These are phyloP conservation scores for Phaethornis superciliosus DNA, from an alignment of 2,113 vertebrate species.

Conservation along the genomic window DNA sequence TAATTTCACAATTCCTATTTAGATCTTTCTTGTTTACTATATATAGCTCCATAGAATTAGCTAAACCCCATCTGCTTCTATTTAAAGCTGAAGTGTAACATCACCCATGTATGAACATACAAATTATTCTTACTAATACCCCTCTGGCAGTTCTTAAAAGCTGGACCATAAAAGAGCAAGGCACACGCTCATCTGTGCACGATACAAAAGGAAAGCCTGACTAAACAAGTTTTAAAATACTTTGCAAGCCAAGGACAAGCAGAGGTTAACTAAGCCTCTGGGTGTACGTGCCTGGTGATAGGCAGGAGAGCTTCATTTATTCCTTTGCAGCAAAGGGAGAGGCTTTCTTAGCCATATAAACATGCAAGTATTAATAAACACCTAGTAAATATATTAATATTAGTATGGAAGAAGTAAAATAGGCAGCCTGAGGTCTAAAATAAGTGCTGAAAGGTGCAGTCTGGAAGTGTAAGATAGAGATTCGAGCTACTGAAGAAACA, in stretches of 20 bases:
- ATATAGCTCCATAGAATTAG: constrained; percentile 69
- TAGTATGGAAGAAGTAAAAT: background rate
- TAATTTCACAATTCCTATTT: constrained; percentile 70
- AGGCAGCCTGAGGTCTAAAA: background rate
- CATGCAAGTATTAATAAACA: background rate
- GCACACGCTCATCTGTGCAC: constrained; percentile 35
- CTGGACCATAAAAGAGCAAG: constrained; percentile 65
- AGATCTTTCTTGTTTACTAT: constrained; percentile 69
- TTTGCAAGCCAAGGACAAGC: constrained; percentile 64
- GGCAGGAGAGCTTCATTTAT: background rate
- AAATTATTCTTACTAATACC: constrained; percentile 71
- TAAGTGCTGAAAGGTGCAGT: background rate
- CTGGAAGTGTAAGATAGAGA: background rate
- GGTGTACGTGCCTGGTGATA: background rate
- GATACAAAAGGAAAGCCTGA: constrained; percentile 67
- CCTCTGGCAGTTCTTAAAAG: constrained; percentile 69
- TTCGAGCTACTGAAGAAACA: background rate
- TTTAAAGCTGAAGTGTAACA: constrained; percentile 70
- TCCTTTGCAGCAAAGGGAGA: background rate
- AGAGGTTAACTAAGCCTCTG: constrained; percentile 58
- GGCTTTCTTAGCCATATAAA: background rate
- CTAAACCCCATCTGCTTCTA: constrained; percentile 71
- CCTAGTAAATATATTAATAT: background rate
- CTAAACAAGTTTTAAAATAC: constrained; percentile 71
- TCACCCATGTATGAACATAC: constrained; percentile 63